Evolutionary conservation across 2,888 invertebrate genomes (phyloP), one percentile per base, ranked within the genome.

Genomic region (Sycophila texana): DNA sequence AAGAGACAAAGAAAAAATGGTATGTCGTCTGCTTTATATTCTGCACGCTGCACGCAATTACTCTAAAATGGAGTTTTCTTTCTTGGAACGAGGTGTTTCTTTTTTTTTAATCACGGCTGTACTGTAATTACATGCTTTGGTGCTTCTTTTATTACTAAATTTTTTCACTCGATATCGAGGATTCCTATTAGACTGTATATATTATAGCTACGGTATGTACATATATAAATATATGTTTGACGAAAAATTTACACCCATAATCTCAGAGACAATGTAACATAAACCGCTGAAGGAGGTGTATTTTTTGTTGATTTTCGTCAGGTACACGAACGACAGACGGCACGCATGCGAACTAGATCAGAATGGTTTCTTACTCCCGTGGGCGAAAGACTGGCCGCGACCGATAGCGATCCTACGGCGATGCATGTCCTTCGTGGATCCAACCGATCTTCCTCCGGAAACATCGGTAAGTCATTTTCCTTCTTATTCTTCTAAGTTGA

Each of bases 301-400:
- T 10, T 7, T 39, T 60, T 79, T 55, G 39, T 74, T 75, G 71
- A 76, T 78, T 77, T 81, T 81, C 75, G 81, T 79, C 75, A 97
- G 96, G 98, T 98, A 87, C 97, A 98, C 92, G 97, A 98, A 92
- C 94, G 98, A 89, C 99, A 99, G 93, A 96, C 98, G 84, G 97
- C 97, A 90, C 94, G 99, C 86, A 98, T 99, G 97, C 95, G 97
- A 90, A 98, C 98, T 84, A 94, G 99, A 86, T 98, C 98, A 81
- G 98, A 99, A 92, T 99, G 99, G 99, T 99, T 98, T 92, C 94
- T 97, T 91, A 95, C 95, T 87, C 95, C 95, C 79, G 92, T 92
- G 83, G 92, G 93, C 16, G 92, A 92, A 81, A 82, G 92, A 91
- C 84, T 91, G 89, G 85, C 92, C 87, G 85, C 90, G 66, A 88